Base-by-base conservation (phyloP, 1,140 invertebrate genomes). In the Nasonia vitripennis region DNA sequence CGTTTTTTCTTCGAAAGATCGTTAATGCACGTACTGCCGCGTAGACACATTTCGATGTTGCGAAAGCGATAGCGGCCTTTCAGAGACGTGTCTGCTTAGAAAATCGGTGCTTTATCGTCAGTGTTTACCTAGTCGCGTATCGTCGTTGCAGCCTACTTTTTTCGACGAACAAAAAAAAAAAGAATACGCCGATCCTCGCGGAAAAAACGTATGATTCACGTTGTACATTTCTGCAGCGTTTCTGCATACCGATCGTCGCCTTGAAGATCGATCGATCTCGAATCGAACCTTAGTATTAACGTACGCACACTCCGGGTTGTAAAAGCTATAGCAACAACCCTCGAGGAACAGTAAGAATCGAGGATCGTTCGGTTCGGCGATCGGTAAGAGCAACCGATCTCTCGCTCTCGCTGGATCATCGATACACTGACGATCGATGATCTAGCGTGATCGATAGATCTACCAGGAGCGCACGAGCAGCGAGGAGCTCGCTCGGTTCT, bases 391-490 rank as follows among this genome's bases (percentile, higher is more conserved):
- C 27, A 11, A 70, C 81, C 81, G 81, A 83, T 83, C 81, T 83
- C 70, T 62, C 12, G 87, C 87, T 78, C 78, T 89, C 77, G 85
- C 41, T 86, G 85, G 87, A 91, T 92, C 90, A 91, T 92, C 89
- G 90, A 90, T 91, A 90, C 79, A 68, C 90, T 91, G 90, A 92
- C 89, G 90, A 92, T 92, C 91, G 89, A 92, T 92, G 92, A 92
- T 92, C 92, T 91, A 92, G 88, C 83, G 86, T 90, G 92, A 92
- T 92, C 92, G 91, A 92, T 92, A 91, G 90, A 86, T 85, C 31
- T 86, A 90, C 51, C 89, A 92, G 91, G 91, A 91, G 89, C 86
- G 45, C 89, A 92, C 75, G 86, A 89, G 80, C 68, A 41, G 45
- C 78, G 87, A 92, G 83, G 89, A 92, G 89, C 81, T 89, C 48